Base-by-base conservation (phyloP, 2,797 vertebrate genomes). In the Hemitrygon akajei region DNA sequence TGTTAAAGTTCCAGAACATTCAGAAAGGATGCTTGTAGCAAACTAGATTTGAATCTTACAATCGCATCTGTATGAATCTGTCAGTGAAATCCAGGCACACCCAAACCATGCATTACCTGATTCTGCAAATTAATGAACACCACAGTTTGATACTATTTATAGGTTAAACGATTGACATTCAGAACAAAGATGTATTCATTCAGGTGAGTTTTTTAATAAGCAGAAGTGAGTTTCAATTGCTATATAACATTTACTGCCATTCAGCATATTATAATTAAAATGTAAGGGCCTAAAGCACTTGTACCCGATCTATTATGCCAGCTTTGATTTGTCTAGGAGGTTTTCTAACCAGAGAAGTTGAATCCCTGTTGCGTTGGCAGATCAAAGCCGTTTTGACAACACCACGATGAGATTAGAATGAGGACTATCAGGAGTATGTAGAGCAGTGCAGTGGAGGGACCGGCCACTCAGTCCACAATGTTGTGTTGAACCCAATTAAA, bases 191-290 rank as follows among this genome's bases (percentile, higher is more conserved):
- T 92, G 20, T 14, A 75, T 27, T 75, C 37, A 75, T 6, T 92
- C 0, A 3, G 47, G 47, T 40, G 40, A 92, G 40, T 73, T 47
- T 47, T 91, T 92, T 92, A 20, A 75, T 92, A 25, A 92, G 89
- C 66, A 92, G 91, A 91, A 71, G 34, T 71, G 69, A 30, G 12
- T 69, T 89, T 73, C 34, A 75, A 92, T 75, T 92, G 47, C 66
- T 92, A 18, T 34, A 71, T 91, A 47, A 81, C 37, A 37, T 27
- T 93, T 27, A 27, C 34, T 11, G 30, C 34, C 30, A 63, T 77
- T 14, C 66, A 34, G 27, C 81, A 34, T 77, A 30, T 71, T 84
- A 66, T 69, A n/a, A 89, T 34, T 34, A 89, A 89, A 89, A 69
- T 69, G n/a, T 89, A 69, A 73, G 16, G 66, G 16, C 89, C 25